A percentile compares a stretch with the other conserved stretches of the same genome.
Evolutionary conservation across 2,113 vertebrate genomes (phyloP).

Genomic region (Campylomormyrus numenius): DNA sequence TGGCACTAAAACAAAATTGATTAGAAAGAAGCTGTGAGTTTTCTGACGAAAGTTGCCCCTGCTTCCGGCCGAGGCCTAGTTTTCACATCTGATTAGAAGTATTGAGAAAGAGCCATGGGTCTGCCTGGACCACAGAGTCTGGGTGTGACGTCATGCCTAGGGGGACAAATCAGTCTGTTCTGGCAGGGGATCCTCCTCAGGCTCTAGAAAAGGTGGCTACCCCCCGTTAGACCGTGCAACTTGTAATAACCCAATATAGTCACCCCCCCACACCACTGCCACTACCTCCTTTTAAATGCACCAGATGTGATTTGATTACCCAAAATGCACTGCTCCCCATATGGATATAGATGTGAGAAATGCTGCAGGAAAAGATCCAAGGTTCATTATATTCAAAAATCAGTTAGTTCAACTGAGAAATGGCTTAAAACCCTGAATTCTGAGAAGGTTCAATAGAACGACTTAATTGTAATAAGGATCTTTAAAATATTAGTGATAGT

Average conservation of each 20-base stretch:
- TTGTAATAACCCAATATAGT: neutral
- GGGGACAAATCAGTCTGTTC: neutral
- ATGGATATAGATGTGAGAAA: neutral
- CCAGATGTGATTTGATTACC: neutral
- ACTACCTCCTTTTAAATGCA: neutral
- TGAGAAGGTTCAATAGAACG: neutral
- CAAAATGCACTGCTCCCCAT: neutral
- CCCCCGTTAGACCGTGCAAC: neutral
- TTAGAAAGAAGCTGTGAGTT: neutral
- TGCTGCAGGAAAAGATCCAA: neutral
- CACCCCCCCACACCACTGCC: neutral
- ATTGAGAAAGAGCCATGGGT: neutral
- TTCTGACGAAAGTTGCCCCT: neutral
- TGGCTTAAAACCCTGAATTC: neutral
- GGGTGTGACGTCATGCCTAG: slow-evolving; percentile 17
- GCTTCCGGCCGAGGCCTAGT: neutral
- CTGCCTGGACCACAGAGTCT: slow-evolving; percentile 32
- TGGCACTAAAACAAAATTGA: neutral
- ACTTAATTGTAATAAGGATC: neutral
- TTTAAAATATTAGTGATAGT: neutral
- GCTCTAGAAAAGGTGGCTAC: neutral
- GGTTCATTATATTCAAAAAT: neutral
- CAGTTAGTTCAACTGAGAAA: neutral
- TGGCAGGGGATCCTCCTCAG: slow-evolving; percentile 16
- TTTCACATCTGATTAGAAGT: neutral